phyloP scores from a whole-genome alignment of 2,113 vertebrate species.

The Mormyrus iriodes region DNA sequence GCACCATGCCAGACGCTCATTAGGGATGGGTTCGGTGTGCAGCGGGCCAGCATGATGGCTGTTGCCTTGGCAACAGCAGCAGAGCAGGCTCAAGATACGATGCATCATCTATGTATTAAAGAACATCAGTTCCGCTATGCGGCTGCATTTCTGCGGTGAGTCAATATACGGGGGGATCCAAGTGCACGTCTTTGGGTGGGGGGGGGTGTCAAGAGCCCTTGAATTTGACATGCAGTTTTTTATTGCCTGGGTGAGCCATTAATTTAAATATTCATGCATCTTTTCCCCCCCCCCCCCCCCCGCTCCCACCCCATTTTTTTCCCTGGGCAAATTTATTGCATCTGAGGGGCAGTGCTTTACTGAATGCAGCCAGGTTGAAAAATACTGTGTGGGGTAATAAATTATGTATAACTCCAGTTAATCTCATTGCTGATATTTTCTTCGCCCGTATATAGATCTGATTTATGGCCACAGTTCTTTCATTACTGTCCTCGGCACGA shows the following conservation, averaged over 20 bases:
- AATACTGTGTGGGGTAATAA: constrained; percentile 18
- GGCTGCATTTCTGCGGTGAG: constrained; percentile 38
- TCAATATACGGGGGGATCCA: constrained; percentile 21
- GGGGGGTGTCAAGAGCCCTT: constrained; percentile 44
- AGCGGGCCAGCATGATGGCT: constrained; percentile 39
- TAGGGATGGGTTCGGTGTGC: constrained; percentile 17
- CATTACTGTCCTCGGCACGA: constrained; percentile 15
- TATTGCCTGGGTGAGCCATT: constrained; percentile 53
- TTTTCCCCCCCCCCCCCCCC: constrained; percentile 18
- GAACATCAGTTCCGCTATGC: not conserved
- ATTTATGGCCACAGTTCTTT: constrained; percentile 24
- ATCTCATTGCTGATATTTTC: constrained; percentile 22
- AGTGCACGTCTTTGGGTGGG: not conserved
- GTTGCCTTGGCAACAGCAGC: constrained; percentile 59
- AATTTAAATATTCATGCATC: constrained; percentile 64
- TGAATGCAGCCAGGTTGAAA: constrained; percentile 14
- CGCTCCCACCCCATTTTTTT: not conserved
- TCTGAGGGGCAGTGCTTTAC: constrained; percentile 20
- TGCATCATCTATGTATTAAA: constrained; percentile 34
- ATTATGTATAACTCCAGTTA: constrained; percentile 19
- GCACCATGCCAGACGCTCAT: constrained; percentile 54
- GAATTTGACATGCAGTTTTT: constrained; percentile 55
- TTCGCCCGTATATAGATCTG: constrained; percentile 18
- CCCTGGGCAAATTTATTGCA: constrained; percentile 24
- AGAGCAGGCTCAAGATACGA: constrained; percentile 48